Base-by-base conservation (phyloP, 2,888 invertebrate species). In the Lingula anatina region DNA sequence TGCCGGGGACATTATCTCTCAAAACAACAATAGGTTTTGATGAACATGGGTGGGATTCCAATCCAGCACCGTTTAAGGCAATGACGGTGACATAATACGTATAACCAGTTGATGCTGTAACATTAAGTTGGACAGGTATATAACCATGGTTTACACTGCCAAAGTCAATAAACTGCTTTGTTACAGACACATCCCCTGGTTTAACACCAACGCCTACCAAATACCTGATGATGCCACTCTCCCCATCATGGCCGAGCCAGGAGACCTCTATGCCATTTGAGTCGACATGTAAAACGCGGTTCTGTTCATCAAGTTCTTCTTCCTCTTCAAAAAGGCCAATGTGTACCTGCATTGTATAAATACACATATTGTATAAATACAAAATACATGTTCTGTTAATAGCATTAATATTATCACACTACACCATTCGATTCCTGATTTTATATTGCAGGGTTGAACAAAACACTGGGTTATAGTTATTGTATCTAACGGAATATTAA, bases 1-100 rank as follows among this genome's bases (percentile, higher is more conserved):
- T 37, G 0, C 66, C 66, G 4, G 62, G 55, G n/a, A 60, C 46
- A 40, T 64, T 60, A 1, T 54, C 59, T 37, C 56, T 57, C 25
- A 59, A 56, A 2, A 62, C 49, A 20, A 37, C 46, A 7, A 64
- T 60, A 21, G 50, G 47, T 47, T 55, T 55, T 15, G 61, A 60
- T 9, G 31, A 31, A 2, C 51, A 44, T 2, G 47, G 23, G 5
- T 5, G 21, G 0, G 64, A 64, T 31, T 40, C 37, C 26, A 57
- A 9, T 7, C 60, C 64, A 9, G 64, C 61, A 3, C 58, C 58
- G 50, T 61, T 64, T n/a, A 53, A 44, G 2, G 55, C 59, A 43
- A 55, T 53, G 2, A 59, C 49, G 4, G 55, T 51, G 0, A 60
- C 60, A 21, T 47, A 48, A 35, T 63, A 63, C n/a, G 36, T 24